phyloP scores from a whole-genome alignment of 2,797 vertebrate species.

The Strix occidentalis region DNA sequence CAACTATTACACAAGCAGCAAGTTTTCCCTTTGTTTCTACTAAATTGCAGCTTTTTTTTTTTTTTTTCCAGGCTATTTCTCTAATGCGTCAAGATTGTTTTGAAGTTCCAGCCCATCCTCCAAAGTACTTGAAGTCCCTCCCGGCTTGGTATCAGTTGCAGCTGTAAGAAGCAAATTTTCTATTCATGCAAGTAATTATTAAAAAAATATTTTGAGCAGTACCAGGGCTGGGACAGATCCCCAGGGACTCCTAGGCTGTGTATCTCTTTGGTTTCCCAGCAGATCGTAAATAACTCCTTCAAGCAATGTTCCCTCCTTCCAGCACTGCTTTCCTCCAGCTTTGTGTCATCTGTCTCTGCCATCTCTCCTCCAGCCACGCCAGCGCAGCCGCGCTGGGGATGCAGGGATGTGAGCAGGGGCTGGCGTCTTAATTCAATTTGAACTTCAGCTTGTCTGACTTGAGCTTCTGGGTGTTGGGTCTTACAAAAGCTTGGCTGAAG shows the following conservation, averaged over 20 bases:
- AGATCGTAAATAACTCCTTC: neutral
- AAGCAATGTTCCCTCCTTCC: neutral
- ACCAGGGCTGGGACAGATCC: constrained; percentile 47
- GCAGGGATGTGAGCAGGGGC: neutral
- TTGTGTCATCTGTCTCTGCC: neutral
- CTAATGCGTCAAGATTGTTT: constrained; percentile 2
- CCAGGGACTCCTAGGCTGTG: constrained; percentile 1
- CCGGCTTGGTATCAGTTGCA: constrained; percentile 28
- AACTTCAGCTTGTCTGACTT: neutral
- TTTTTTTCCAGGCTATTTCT: neutral
- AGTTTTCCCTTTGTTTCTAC: constrained; percentile 44
- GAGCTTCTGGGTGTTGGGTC: neutral
- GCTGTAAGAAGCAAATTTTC: constrained; percentile 52
- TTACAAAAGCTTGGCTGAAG: neutral
- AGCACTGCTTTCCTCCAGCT: neutral
- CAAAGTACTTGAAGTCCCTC: constrained; percentile 23
- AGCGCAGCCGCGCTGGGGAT: neutral
- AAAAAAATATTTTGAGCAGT: constrained; percentile 58
- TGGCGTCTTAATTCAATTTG: neutral
- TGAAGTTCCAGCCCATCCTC: constrained; percentile 54
- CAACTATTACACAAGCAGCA: neutral
- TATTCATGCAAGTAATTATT: constrained; percentile 64
- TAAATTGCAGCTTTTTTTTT: neutral
- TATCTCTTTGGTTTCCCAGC: neutral
- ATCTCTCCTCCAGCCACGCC: neutral